Evolutionary conservation across 2,797 vertebrate species (phyloP).

Genomic region (Siniperca undulata): DNA sequence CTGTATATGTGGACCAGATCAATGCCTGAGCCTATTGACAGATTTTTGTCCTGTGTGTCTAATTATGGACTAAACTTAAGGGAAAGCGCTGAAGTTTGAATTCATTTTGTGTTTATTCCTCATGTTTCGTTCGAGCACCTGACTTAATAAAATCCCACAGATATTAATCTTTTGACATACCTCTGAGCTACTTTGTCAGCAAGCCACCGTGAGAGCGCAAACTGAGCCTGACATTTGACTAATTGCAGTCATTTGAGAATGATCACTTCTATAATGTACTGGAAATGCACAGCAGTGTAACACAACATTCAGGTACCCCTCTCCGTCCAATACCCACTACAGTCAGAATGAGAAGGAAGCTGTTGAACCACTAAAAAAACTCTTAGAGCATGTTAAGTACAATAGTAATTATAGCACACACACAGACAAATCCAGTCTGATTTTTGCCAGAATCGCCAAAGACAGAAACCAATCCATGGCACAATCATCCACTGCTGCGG

Average conservation of each 20-base stretch:
- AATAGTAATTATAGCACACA: slow-evolving; percentile 24
- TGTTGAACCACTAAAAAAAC: slow-evolving; percentile 50
- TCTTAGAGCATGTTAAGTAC: slow-evolving; percentile 52
- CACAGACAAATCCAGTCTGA: slow-evolving; percentile 4
- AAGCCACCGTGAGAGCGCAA: slow-evolving; percentile 69
- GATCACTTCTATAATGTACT: slow-evolving; percentile 79
- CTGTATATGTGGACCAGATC: slow-evolving; percentile 1
- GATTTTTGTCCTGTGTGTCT: slow-evolving; percentile 12
- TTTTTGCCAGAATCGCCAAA: slow-evolving; percentile 31
- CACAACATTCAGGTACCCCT: slow-evolving; percentile 62
- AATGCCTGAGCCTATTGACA: background rate
- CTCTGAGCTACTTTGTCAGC: slow-evolving; percentile 81
- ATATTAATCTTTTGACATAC: slow-evolving; percentile 83
- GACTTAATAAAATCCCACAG: slow-evolving; percentile 79
- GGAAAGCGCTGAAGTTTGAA: slow-evolving; percentile 63
- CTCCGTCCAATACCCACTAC: slow-evolving; percentile 58
- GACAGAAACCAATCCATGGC: slow-evolving; percentile 23
- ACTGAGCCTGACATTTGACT: slow-evolving; percentile 85
- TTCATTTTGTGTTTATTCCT: slow-evolving; percentile 73
- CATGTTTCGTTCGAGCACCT: slow-evolving; percentile 66
- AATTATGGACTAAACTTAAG: slow-evolving; percentile 58
- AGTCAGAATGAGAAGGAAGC: slow-evolving; percentile 37
- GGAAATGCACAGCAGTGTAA: slow-evolving; percentile 70
- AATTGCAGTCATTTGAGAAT: slow-evolving; percentile 85
- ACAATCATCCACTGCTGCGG: slow-evolving; percentile 31